A percentile compares a stretch with the other conserved stretches of the same genome.
Evolutionary conservation across 2,888 invertebrate genomes (phyloP).

Genomic region (Stramonita haemastoma): DNA sequence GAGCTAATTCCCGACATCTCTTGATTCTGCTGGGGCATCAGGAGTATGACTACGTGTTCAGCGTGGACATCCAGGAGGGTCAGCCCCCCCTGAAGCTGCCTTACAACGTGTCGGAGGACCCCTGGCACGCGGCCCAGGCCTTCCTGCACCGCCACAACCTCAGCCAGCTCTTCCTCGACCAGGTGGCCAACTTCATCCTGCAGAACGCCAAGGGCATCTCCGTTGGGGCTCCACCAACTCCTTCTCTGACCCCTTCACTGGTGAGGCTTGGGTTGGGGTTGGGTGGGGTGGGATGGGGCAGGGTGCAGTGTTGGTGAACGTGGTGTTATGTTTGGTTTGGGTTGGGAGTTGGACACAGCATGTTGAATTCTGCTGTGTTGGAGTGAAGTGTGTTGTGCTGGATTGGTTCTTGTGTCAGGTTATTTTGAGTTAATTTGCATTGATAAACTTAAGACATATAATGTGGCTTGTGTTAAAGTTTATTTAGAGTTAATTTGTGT

Average conservation of each 20-base stretch:
- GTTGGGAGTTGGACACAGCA: too few species aligned
- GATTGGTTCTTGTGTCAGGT: too few species aligned
- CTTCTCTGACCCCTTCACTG: constrained; percentile 82
- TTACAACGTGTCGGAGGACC: constrained; percentile 93
- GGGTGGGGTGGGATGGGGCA: too few species aligned
- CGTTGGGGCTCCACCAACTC: constrained; percentile 60
- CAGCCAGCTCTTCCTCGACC: constrained; percentile 90
- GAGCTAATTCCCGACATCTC: too few species aligned
- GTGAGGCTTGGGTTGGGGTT: constrained; percentile 66
- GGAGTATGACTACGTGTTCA: constrained; percentile 96
- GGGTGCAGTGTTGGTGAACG: too few species aligned
- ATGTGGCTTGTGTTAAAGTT: too few species aligned
- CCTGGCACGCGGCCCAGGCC: constrained; percentile 92
- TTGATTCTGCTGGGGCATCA: constrained; percentile 61
- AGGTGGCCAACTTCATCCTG: constrained; percentile 94
- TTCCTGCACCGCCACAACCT: constrained; percentile 92
- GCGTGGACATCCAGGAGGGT: constrained; percentile 95
- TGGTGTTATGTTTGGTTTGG: too few species aligned
- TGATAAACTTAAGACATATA: too few species aligned
- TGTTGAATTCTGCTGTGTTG: too few species aligned
- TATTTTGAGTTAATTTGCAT: too few species aligned
- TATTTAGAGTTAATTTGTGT: too few species aligned
- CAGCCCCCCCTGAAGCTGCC: constrained; percentile 92
- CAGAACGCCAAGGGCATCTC: constrained; percentile 84
- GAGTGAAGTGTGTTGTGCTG: too few species aligned